Percentiles rank a stretch among this genome's conserved stretches.
Evolutionary conservation across 2,113 vertebrate genomes (phyloP).

Genomic region (Clupea harengus): DNA sequence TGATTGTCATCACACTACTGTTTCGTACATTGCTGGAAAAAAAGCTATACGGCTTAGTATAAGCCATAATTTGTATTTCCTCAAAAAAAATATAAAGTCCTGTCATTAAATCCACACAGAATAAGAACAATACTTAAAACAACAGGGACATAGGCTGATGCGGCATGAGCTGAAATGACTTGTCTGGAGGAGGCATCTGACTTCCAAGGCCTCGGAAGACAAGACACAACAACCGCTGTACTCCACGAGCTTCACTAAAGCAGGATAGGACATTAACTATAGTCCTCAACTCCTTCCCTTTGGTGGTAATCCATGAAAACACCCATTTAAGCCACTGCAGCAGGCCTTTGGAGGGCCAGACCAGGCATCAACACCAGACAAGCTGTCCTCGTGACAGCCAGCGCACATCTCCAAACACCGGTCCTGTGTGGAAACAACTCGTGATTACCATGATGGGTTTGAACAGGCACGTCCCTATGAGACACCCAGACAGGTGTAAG

Average conservation of each 20-base stretch:
- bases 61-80: slow-evolving; percentile 11
- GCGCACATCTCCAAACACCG: slow-evolving; percentile 30
- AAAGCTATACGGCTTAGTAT: background rate
- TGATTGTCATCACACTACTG: slow-evolving; percentile 23
- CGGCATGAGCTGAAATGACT: background rate
- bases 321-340: slow-evolving; percentile 46
- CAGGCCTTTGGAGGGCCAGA: slow-evolving; percentile 24
- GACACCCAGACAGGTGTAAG: slow-evolving; percentile 78
- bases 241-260: slow-evolving; percentile 43
- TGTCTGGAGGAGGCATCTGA: background rate
- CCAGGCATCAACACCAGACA: slow-evolving; percentile 36
- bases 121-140: slow-evolving; percentile 11
- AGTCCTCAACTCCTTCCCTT: slow-evolving; percentile 44
- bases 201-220: slow-evolving; percentile 41
- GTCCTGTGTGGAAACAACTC: slow-evolving; percentile 34
- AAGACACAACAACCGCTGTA: slow-evolving; percentile 52
- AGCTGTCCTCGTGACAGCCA: slow-evolving; percentile 40
- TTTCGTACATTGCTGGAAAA: background rate
- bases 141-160: slow-evolving; percentile 1
- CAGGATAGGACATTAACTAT: slow-evolving; percentile 41
- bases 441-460: slow-evolving; percentile 64
- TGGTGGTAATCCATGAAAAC: slow-evolving; percentile 59
- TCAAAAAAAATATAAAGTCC: background rate
- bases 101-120: slow-evolving; percentile 20
- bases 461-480: slow-evolving; percentile 77